Conservation (phyloP, 2,888 invertebrate genomes). For the Itoplectis maculator region DNA sequence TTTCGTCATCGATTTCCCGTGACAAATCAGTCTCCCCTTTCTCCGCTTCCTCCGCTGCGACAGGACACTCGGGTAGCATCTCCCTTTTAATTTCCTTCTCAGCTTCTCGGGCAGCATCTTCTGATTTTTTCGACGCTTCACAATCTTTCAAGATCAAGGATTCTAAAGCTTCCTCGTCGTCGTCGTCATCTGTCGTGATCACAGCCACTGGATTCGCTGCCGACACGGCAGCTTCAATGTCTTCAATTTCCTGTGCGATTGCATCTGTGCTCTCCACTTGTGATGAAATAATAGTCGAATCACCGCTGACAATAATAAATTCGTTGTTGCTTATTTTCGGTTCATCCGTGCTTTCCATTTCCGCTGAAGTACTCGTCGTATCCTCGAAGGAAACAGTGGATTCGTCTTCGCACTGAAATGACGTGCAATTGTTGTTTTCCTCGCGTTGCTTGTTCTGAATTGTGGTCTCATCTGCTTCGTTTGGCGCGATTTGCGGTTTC, state of each 20-base stretch:
- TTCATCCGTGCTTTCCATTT: too few relatives aligned
- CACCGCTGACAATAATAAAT: too few relatives aligned
- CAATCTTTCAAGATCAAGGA: too few relatives aligned
- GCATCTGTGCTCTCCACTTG: too few relatives aligned
- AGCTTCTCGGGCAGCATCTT: not conserved
- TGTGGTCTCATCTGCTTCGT: not conserved
- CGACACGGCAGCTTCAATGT: not conserved
- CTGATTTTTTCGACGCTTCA: not conserved
- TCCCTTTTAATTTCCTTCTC: not conserved
- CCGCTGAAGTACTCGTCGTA: too few relatives aligned
- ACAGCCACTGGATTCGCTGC: constrained; percentile 7
- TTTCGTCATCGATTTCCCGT: constrained; percentile 3
- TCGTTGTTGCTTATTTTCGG: not conserved
- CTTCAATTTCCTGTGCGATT: too few relatives aligned
- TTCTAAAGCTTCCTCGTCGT: constrained; percentile 1
- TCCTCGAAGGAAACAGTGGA: not conserved
- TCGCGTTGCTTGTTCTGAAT: not conserved
- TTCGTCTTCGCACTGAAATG: not conserved
- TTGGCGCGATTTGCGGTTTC: not conserved
- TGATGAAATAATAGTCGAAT: too few relatives aligned
- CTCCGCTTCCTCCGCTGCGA: not conserved
- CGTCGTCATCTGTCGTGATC: constrained; percentile 31
- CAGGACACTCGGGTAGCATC: not conserved
- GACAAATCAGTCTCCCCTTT: too few relatives aligned
- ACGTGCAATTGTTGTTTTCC: not conserved